phyloP scores from a whole-genome alignment of 1,140 invertebrate species.

The Cydia fagiglandana region DNA sequence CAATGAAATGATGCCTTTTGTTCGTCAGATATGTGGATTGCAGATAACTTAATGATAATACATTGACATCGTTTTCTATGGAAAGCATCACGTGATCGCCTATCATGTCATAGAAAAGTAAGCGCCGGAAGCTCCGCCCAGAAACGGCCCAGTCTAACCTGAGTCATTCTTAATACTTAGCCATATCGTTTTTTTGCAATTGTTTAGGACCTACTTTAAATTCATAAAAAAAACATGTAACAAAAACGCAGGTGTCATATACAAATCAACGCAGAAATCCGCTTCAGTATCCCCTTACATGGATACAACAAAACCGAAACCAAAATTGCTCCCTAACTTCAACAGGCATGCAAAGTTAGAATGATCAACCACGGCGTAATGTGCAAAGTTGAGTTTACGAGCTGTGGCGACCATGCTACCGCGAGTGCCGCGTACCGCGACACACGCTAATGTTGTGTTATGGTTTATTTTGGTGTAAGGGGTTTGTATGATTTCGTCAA shows the following conservation, averaged over 20 bases:
- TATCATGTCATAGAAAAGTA: too few relatives aligned
- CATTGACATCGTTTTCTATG: too few relatives aligned
- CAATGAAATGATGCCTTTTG: too few relatives aligned
- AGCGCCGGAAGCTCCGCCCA: too few relatives aligned
- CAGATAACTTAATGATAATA: too few relatives aligned
- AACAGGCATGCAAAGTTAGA: neutral
- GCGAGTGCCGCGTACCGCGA: neutral
- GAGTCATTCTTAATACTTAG: too few relatives aligned
- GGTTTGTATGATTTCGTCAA: neutral
- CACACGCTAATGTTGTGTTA: slow-evolving; percentile 1
- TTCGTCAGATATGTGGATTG: neutral
- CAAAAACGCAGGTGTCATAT: neutral
- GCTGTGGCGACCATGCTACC: neutral
- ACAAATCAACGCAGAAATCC: neutral
- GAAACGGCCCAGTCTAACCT: too few relatives aligned
- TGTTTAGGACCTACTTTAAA: too few relatives aligned
- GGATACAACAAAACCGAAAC: neutral
- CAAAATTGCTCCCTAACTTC: neutral
- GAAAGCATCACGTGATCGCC: too few relatives aligned
- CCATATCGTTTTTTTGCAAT: too few relatives aligned
- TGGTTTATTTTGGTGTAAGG: neutral
- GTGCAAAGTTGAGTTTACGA: slow-evolving; percentile 10
- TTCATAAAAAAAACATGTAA: too few relatives aligned
- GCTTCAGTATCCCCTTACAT: neutral
- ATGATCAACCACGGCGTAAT: neutral